Percentiles rank a stretch among this genome's conserved stretches.
Conservation (phyloP, 1,140 invertebrate species). For the Pseudomyrmex gracilis region DNA sequence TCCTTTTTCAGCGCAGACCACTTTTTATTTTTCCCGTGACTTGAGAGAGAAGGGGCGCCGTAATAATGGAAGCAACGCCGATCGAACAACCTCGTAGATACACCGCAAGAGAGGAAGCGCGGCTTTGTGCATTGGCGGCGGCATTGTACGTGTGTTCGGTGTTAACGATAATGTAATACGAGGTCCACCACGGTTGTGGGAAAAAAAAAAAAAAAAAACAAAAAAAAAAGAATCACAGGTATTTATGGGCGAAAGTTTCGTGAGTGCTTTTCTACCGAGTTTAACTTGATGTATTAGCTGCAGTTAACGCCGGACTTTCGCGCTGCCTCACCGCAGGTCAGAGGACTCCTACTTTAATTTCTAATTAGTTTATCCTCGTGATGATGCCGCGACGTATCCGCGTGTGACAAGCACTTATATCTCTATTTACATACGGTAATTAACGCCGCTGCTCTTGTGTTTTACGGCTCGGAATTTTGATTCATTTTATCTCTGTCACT, state of each 20-base stretch:
- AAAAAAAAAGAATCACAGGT: slow-evolving; percentile 60
- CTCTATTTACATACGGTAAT: not conserved
- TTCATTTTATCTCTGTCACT: not conserved
- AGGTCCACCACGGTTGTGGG: slow-evolving; percentile 26
- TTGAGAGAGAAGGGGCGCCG: not conserved
- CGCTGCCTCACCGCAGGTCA: slow-evolving; percentile 36
- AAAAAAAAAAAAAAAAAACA: not conserved
- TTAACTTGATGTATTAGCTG: slow-evolving; percentile 74
- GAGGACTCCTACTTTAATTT: slow-evolving; percentile 27
- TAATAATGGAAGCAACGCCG: slow-evolving; percentile 26
- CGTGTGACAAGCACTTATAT: not conserved
- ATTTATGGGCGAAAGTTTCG: slow-evolving; percentile 70
- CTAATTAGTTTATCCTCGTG: slow-evolving; percentile 22
- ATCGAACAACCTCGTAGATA: slow-evolving; percentile 33
- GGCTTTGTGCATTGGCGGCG: not conserved
- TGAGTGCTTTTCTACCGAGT: slow-evolving; percentile 72
- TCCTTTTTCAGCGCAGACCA: not conserved
- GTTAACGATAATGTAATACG: slow-evolving; percentile 66
- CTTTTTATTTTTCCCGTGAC: slow-evolving; percentile 20
- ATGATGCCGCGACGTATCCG: not conserved
- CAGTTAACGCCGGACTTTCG: slow-evolving; percentile 48
- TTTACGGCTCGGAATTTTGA: not conserved
- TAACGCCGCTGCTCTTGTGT: too few species aligned
- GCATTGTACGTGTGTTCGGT: slow-evolving; percentile 39
- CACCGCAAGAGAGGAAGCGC: not conserved